Conservation (phyloP, 2,797 vertebrate genomes). For the Melanotaenia trifasciata region DNA sequence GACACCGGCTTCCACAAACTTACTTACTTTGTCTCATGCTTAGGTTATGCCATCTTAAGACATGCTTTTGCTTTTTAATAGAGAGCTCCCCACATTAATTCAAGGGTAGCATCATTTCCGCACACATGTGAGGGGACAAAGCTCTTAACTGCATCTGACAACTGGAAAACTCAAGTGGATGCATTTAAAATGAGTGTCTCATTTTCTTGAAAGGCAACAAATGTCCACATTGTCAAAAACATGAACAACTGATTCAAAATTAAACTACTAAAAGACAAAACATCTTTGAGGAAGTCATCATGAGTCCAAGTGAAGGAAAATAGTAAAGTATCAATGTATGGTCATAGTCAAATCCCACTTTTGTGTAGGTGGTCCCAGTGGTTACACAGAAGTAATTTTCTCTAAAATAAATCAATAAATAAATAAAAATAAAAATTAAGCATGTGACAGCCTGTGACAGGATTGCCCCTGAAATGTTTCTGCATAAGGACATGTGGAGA, state of each 20-base stretch:
- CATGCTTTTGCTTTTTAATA: constrained; percentile 27
- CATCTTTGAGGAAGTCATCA: neutral
- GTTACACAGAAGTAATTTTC: neutral
- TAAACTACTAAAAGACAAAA: neutral
- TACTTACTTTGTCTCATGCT: constrained; percentile 36
- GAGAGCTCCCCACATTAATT: constrained; percentile 16
- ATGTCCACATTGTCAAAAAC: neutral
- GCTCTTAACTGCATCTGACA: constrained; percentile 1
- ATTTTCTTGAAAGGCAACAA: neutral
- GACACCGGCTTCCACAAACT: constrained; percentile 45
- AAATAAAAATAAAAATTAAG: neutral
- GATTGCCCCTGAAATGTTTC: neutral
- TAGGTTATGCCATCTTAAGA: constrained; percentile 34
- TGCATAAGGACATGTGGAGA: neutral
- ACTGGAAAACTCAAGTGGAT: constrained; percentile 25
- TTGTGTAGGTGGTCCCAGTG: neutral
- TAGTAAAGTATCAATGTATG: neutral
- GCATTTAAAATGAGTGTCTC: neutral
- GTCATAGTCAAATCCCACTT: neutral
- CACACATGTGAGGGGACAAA: neutral
- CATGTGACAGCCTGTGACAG: neutral
- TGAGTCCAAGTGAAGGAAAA: neutral
- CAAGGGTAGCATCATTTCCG: constrained; percentile 19
- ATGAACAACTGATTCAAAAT: neutral
- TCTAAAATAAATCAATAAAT: too few species aligned